Conservation (phyloP, 2,797 vertebrate species). For the Capromys pilorides region DNA sequence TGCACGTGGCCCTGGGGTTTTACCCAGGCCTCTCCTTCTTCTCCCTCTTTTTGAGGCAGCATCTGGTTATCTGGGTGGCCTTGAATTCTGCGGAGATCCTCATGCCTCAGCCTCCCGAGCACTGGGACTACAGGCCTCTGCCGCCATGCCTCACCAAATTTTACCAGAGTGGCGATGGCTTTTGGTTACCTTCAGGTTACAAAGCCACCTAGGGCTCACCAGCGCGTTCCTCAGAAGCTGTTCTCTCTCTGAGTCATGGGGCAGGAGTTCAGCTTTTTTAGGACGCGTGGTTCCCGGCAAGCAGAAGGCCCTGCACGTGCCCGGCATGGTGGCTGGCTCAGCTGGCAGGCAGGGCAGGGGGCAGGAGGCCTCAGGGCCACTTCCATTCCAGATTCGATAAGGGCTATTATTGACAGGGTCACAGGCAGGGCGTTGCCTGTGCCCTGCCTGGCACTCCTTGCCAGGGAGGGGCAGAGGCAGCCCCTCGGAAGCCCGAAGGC, state of each 20-base stretch:
- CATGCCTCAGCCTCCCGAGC: not conserved
- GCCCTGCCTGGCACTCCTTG: not conserved
- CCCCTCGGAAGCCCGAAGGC: not conserved
- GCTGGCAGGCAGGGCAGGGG: not conserved
- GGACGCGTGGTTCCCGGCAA: accelerated
- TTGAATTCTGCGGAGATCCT: not conserved
- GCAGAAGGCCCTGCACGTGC: not conserved
- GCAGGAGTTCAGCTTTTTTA: not conserved
- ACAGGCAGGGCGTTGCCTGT: not conserved
- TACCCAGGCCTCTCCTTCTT: not conserved
- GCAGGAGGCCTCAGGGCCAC: not conserved
- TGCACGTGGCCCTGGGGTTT: not conserved
- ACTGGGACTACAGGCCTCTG: not conserved
- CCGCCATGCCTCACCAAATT: not conserved
- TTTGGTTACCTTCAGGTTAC: not conserved
- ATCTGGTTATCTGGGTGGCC: not conserved
- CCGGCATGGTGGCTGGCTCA: accelerated
- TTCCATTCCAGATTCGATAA: not conserved
- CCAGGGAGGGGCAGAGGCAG: not conserved
- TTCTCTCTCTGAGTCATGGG: accelerated
- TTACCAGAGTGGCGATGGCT: not conserved
- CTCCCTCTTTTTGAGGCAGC: not conserved
- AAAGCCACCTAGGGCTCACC: not conserved
- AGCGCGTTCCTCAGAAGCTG: too few species aligned
- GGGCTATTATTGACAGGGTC: not conserved